A percentile compares a stretch with the other conserved stretches of the same genome.
These are phyloP conservation scores for Psammodynastes pulverulentus DNA, from an alignment of 2,113 vertebrate genomes.

Conservation along the genomic window DNA sequence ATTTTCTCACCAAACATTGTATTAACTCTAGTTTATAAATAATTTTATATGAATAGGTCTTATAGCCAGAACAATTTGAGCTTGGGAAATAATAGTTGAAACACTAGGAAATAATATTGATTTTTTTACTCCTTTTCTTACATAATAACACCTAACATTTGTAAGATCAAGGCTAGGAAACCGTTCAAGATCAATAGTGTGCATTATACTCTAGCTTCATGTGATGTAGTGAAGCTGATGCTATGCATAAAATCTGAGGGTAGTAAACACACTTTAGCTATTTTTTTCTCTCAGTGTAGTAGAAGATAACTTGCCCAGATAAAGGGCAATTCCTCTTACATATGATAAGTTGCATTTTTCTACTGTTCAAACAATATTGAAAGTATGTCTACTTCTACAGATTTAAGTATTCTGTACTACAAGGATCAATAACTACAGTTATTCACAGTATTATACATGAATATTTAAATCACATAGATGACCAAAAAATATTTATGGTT, in stretches of 20 bases:
- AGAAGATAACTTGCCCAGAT: neutral
- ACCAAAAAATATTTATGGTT: neutral
- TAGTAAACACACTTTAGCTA: slow-evolving; percentile 35
- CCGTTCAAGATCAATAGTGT: slow-evolving; percentile 60
- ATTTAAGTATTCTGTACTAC: neutral
- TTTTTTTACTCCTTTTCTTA: slow-evolving; percentile 61
- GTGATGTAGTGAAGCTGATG: slow-evolving; percentile 47
- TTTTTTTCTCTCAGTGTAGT: slow-evolving; percentile 24
- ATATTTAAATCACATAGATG: neutral
- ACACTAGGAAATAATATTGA: slow-evolving; percentile 60
- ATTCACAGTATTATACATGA: neutral
- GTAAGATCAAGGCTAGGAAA: slow-evolving; percentile 60
- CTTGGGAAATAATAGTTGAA: slow-evolving; percentile 43
- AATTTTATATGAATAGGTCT: slow-evolving; percentile 34
- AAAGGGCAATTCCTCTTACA: neutral
- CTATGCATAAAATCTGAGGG: slow-evolving; percentile 12
- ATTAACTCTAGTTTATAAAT: slow-evolving; percentile 46
- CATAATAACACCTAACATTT: slow-evolving; percentile 61
- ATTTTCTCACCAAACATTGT: slow-evolving; percentile 46
- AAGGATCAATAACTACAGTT: neutral
- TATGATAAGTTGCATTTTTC: neutral
- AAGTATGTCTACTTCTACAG: neutral
- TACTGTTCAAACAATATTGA: neutral
- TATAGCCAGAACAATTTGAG: slow-evolving; percentile 15
- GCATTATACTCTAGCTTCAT: slow-evolving; percentile 56